Evolutionary conservation across 2,797 vertebrate genomes (phyloP), one percentile per base, ranked within the genome.

Genomic region (Liasis olivaceus): DNA sequence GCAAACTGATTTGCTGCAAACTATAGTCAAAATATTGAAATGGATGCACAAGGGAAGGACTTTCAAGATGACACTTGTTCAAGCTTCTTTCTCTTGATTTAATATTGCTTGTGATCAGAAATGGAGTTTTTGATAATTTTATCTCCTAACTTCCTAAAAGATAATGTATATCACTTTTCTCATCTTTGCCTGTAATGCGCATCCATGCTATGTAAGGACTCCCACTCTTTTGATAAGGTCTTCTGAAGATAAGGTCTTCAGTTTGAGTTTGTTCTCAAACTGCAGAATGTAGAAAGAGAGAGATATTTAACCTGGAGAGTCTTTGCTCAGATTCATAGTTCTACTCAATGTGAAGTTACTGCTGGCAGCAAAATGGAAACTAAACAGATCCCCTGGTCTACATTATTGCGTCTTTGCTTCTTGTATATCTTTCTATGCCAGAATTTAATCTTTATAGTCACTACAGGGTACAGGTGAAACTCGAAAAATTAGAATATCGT

Each of bases 391-490:
- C 64, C 95, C 51, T 63, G 24, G 0, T 95, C 93, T 91, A 86
- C 89, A 24, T 20, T 89, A 20, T 72, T 72, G 51, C 89, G 84
- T 26, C 8, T 63, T 64, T 24, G 89, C 87, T 93, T 95, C 84
- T 2, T 88, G 62, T 89, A 42, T 92, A 58, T 90, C 59, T 90
- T 94, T 87, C 14, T 93, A 24, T 93, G 95, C 93, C 69, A 91
- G 47, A 64, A 93, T 90, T 86, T 92, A 93, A 94, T 93, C 95
- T 95, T 62, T 96, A 81, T 91, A 92, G 66, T 94, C 69, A 66
- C n/a, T 89, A 22, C 95, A 85, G 89, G 87, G 89, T 81, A n/a
- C n/a, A n/a, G n/a, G n/a, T n/a, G n/a, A n/a, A n/a, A n/a, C n/a
- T n/a, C n/a, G n/a, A n/a, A n/a, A n/a, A n/a, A n/a, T n/a, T n/a